These are phyloP conservation scores for Pheosia gnoma DNA, from an alignment of 2,888 invertebrate species.

Conservation along the genomic window DNA sequence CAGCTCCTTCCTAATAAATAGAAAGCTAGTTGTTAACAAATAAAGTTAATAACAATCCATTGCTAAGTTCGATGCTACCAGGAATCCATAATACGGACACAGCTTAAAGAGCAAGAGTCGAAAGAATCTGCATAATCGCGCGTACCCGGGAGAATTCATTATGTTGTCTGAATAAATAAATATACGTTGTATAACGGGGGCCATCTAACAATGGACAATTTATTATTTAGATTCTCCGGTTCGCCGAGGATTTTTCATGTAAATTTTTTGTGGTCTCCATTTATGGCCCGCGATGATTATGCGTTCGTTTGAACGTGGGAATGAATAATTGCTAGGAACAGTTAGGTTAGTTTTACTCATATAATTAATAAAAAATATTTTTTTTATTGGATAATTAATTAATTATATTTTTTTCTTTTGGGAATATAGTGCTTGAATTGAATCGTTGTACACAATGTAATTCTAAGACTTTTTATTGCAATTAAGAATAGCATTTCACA, in stretches of 20 bases:
- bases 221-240: conserved; percentile 78
- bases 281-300: conserved; percentile 58
- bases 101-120: conserved; percentile 43
- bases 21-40: no score
- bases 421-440: no score
- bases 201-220: conserved; percentile 77
- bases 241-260: conserved; percentile 67
- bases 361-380: no score
- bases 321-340: conserved; percentile 50
- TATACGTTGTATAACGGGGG: conserved; percentile 64
- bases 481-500: no score
- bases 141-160: conserved; percentile 69
- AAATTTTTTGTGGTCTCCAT: conserved; percentile 56
- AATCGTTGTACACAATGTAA: no score
- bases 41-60: no score
- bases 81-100: conserved; percentile 43
- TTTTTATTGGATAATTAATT: no score
- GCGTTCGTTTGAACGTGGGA: conserved; percentile 47
- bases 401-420: no score
- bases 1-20: no score
- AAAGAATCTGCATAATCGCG: conserved; percentile 71
- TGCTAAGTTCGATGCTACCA: no score
- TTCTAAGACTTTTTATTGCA: no score
- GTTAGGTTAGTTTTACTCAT: no score
- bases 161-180: conserved; percentile 77